Evolutionary conservation across 2,888 invertebrate species (phyloP).

Genomic region (Tachina grossa): DNA sequence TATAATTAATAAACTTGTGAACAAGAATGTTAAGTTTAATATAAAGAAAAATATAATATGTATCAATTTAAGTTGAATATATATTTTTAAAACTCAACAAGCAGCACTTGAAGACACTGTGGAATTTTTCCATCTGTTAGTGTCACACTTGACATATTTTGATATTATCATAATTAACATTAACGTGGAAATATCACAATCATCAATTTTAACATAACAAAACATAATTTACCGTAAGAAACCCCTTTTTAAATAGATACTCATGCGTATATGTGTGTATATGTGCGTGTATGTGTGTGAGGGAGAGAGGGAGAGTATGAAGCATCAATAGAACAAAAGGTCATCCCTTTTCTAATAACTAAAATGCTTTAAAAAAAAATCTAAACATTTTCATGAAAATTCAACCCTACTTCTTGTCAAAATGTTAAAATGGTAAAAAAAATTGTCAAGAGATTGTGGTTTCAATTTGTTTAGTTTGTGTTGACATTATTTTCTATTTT

Average conservation of each 20-base stretch:
- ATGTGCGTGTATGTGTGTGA: background rate
- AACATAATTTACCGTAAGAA: conserved; percentile 38
- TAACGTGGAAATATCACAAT: conserved; percentile 11
- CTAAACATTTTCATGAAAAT: background rate
- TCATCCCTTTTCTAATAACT: conserved; percentile 16
- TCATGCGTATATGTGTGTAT: background rate
- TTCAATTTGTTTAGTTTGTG: conserved; percentile 35
- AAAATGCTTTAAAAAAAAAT: background rate
- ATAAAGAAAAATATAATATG: background rate
- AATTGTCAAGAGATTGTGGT: conserved; percentile 26
- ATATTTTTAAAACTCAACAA: background rate
- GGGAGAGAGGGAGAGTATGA: too few relatives aligned
- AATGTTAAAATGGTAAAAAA: background rate
- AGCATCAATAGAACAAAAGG: conserved; percentile 15
- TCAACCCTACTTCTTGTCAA: background rate
- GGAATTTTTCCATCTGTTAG: conserved; percentile 29
- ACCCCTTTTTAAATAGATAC: conserved; percentile 38
- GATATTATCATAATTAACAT: conserved; percentile 19
- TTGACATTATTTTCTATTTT: conserved; percentile 38
- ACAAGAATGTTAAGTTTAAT: background rate
- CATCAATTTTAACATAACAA: background rate
- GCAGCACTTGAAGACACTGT: background rate
- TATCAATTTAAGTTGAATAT: conserved; percentile 38
- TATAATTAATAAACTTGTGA: conserved; percentile 12
- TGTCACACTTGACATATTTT: conserved; percentile 53